Conservation (phyloP, 2,888 invertebrate genomes). For the Erebia ligea region DNA sequence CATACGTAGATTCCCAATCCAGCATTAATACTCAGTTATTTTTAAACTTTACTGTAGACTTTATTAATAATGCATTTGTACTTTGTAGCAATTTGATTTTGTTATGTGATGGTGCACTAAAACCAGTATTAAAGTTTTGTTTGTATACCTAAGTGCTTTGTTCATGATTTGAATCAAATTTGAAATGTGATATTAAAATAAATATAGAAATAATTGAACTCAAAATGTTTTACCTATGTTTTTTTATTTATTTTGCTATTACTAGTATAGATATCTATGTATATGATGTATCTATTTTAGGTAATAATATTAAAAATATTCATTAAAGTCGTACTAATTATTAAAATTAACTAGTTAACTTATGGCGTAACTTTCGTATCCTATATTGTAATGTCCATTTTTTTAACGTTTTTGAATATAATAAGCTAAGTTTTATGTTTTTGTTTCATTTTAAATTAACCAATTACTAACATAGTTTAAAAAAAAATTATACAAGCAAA, state of each 20-base stretch:
- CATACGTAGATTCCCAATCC: constrained; percentile 81
- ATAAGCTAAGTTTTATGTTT: too few relatives aligned
- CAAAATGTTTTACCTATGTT: constrained; percentile 1
- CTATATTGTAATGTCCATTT: too few relatives aligned
- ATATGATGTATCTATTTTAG: too few relatives aligned
- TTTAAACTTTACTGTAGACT: neutral
- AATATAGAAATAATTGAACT: neutral
- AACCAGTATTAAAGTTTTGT: constrained; percentile 21
- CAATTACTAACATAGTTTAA: too few relatives aligned
- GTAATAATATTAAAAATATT: neutral
- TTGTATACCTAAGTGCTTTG: neutral
- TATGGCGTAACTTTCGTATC: neutral
- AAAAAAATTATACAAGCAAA: too few relatives aligned
- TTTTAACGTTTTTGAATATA: too few relatives aligned
- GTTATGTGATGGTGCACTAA: neutral
- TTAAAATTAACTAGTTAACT: too few relatives aligned
- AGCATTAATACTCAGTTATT: constrained; percentile 46
- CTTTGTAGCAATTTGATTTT: constrained; percentile 3
- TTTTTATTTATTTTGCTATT: neutral
- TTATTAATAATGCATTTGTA: constrained; percentile 10
- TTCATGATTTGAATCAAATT: constrained; percentile 38
- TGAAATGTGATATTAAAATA: constrained; percentile 49
- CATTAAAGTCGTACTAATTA: neutral
- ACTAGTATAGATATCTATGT: constrained; percentile 16
- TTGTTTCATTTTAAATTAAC: too few relatives aligned